phyloP scores from a whole-genome alignment of 2,888 invertebrate genomes.

The Drosophila histrio region DNA sequence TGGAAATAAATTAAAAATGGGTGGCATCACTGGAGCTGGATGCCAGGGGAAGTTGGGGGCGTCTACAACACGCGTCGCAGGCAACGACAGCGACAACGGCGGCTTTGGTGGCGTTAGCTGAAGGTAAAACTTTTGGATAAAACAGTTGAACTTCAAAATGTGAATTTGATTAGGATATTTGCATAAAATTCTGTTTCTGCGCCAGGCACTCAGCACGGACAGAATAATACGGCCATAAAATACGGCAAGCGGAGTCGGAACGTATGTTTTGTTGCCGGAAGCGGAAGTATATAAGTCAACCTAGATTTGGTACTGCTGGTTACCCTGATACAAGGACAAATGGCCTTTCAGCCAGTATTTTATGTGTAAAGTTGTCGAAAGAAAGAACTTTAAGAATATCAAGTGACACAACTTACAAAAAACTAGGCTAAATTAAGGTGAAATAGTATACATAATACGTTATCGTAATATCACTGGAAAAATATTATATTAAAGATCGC shows the following conservation, averaged over 20 bases:
- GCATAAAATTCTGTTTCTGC: conserved; percentile 83
- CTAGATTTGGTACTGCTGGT: conserved; percentile 73
- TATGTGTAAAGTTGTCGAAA: conserved; percentile 44
- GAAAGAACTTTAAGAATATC: conserved; percentile 33
- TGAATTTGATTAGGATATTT: conserved; percentile 85
- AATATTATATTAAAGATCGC: not conserved
- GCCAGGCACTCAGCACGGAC: conserved; percentile 38
- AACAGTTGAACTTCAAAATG: conserved; percentile 84
- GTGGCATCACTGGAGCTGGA: conserved; percentile 66
- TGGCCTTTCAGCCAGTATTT: conserved; percentile 68
- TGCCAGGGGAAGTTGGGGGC: conserved; percentile 15
- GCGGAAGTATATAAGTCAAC: conserved; percentile 82
- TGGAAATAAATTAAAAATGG: conserved; percentile 84
- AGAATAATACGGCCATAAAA: conserved; percentile 66
- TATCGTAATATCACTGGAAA: not conserved
- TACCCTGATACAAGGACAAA: conserved; percentile 79
- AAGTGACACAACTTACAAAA: conserved; percentile 1
- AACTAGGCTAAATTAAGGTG: conserved; percentile 11
- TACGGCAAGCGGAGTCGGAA: conserved; percentile 53
- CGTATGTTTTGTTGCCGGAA: conserved; percentile 75
- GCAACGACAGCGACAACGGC: conserved; percentile 13
- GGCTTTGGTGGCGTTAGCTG: conserved; percentile 32
- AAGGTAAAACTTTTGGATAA: conserved; percentile 82
- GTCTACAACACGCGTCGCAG: conserved; percentile 67
- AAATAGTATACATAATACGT: not conserved